These are phyloP conservation scores for Cheirogaleus major DNA, from an alignment of 2,797 vertebrate species.

Conservation along the genomic window DNA sequence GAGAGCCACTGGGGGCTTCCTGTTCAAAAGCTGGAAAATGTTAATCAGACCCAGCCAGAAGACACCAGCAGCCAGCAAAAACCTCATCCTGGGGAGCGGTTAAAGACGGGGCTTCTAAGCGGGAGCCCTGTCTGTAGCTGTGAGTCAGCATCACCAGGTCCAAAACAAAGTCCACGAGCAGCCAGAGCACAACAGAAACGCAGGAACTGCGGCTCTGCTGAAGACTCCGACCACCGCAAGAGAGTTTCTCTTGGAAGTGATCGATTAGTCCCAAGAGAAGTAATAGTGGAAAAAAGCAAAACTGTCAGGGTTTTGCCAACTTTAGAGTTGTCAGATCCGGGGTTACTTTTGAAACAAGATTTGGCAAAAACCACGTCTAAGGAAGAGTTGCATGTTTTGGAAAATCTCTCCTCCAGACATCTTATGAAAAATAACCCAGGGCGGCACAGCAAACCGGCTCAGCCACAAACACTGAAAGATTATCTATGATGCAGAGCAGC, in stretches of 20 bases:
- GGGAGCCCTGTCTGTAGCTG: slow-evolving; percentile 73
- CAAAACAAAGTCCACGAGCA: slow-evolving; percentile 81
- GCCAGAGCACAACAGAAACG: slow-evolving; percentile 78
- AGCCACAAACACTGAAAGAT: slow-evolving; percentile 86
- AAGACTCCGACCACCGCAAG: slow-evolving; percentile 82
- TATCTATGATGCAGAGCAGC: slow-evolving; percentile 83
- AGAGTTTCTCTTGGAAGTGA: slow-evolving; percentile 84
- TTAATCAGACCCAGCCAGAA: slow-evolving; percentile 81
- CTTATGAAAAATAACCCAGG: slow-evolving; percentile 82
- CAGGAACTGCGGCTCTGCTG: slow-evolving; percentile 78
- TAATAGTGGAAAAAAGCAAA: slow-evolving; percentile 69
- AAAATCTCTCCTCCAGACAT: slow-evolving; percentile 86
- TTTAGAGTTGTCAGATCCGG: slow-evolving; percentile 79
- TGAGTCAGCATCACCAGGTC: slow-evolving; percentile 84
- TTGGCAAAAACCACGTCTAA: slow-evolving; percentile 85
- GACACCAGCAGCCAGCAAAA: slow-evolving; percentile 84
- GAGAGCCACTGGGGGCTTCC: slow-evolving; percentile 83
- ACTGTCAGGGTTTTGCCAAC: slow-evolving; percentile 76
- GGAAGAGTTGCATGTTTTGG: slow-evolving; percentile 89
- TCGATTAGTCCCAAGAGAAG: slow-evolving; percentile 72
- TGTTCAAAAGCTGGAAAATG: slow-evolving; percentile 83
- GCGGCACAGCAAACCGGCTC: slow-evolving; percentile 87
- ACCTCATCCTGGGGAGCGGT: slow-evolving; percentile 75
- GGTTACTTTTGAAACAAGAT: slow-evolving; percentile 78
- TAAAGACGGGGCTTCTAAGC: slow-evolving; percentile 72